Conservation (phyloP, 2,113 vertebrate genomes). For the Perognathus longimembris region DNA sequence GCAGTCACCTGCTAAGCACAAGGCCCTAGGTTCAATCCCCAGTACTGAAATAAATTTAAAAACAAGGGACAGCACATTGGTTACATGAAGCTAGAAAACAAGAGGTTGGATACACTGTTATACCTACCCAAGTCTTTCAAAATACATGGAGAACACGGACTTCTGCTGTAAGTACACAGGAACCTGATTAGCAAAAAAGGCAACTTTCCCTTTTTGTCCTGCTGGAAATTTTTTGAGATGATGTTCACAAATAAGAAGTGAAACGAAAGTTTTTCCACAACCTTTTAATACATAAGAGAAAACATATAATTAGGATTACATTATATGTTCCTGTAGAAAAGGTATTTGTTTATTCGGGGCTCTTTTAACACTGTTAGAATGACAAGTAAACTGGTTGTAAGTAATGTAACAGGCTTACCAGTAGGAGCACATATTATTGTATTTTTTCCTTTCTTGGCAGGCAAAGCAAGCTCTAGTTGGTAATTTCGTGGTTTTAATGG, state of each 20-base stretch:
- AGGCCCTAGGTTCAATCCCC: background rate
- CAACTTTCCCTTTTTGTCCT: conserved; percentile 84
- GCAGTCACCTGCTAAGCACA: background rate
- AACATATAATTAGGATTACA: background rate
- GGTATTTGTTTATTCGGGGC: background rate
- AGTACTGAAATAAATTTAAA: conserved; percentile 5
- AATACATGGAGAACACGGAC: conserved; percentile 85
- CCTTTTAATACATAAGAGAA: conserved; percentile 81
- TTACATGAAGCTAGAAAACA: background rate
- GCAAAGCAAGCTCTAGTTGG: conserved; percentile 85
- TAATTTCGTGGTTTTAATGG: conserved; percentile 78
- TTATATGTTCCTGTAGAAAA: background rate
- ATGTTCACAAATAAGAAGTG: conserved; percentile 88
- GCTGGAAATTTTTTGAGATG: conserved; percentile 83
- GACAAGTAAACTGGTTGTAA: background rate
- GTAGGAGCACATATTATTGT: conserved; percentile 88
- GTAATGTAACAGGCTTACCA: conserved; percentile 76
- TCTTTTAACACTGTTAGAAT: background rate
- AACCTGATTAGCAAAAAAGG: conserved; percentile 88
- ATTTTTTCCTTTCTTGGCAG: conserved; percentile 86
- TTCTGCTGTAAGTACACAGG: conserved; percentile 91
- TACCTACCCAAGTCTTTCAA: conserved; percentile 84
- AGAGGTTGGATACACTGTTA: background rate
- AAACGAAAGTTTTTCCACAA: conserved; percentile 90
- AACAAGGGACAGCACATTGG: conserved; percentile 14